Evolutionary conservation across 2,797 vertebrate species (phyloP).

Genomic region (Arctocebus calabarensis): DNA sequence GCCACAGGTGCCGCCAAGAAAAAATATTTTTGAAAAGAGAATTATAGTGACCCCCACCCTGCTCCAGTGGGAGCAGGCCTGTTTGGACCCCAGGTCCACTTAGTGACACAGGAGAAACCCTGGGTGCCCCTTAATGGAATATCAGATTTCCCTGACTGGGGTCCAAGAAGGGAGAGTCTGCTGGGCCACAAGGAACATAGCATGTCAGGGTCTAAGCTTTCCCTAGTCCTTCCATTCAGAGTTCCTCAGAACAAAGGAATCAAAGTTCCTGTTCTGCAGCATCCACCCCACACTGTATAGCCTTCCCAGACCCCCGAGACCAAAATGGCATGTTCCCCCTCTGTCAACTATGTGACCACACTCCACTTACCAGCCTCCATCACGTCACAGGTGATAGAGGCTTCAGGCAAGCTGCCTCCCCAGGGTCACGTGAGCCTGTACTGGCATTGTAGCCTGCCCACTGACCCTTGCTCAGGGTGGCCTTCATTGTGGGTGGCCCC

Average conservation of each 20-base stretch:
- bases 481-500: not conserved
- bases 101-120: not conserved
- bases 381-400: not conserved
- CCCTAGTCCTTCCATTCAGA: not conserved
- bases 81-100: not conserved
- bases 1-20: not conserved
- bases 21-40: not conserved
- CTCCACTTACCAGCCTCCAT: not conserved
- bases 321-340: not conserved
- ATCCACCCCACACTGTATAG: not conserved
- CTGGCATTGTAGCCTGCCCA: not conserved
- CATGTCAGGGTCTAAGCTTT: not conserved
- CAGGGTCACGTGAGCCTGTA: fast-evolving
- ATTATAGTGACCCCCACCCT: not conserved
- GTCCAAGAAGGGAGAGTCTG: not conserved
- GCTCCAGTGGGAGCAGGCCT: not conserved
- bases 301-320: no score
- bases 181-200: not conserved
- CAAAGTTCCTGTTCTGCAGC: not conserved
- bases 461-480: not conserved
- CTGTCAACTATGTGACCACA: not conserved
- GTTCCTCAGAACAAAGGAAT: not conserved
- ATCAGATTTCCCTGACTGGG: not conserved
- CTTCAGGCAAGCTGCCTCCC: not conserved
- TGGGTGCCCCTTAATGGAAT: not conserved